These are phyloP conservation scores for Salmo trutta DNA, from an alignment of 2,797 vertebrate species.

Conservation along the genomic window DNA sequence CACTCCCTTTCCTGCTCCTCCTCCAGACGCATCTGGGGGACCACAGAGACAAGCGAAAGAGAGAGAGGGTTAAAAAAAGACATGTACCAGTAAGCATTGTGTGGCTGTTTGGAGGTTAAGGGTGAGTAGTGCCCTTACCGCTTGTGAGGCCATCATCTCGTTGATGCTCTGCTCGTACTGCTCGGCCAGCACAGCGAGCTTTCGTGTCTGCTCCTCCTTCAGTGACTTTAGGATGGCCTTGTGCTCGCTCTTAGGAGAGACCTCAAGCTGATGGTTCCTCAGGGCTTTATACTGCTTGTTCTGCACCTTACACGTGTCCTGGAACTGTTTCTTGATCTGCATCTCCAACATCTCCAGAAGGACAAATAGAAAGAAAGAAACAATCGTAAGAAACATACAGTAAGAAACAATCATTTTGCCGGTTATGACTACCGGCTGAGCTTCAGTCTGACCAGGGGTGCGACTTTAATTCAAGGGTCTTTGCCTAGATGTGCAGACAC, in stretches of 20 bases:
- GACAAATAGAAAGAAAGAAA: slow-evolving; percentile 6
- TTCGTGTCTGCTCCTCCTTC: slow-evolving; percentile 93
- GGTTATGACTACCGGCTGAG: background rate
- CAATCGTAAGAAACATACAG: background rate
- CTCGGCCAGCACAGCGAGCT: slow-evolving; percentile 89
- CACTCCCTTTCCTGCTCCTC: slow-evolving; percentile 91
- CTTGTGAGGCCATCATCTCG: slow-evolving; percentile 98
- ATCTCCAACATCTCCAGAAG: slow-evolving; percentile 83
- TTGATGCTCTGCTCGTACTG: slow-evolving; percentile 99
- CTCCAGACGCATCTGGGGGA: slow-evolving; percentile 84
- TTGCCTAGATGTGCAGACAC: background rate
- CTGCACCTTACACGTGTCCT: slow-evolving; percentile 99
- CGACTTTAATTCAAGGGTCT: background rate
- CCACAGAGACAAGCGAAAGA: background rate
- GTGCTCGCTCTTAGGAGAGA: slow-evolving; percentile 97
- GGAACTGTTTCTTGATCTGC: slow-evolving; percentile 99
- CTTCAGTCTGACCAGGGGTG: background rate
- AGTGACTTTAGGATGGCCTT: slow-evolving; percentile 88
- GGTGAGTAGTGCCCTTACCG: slow-evolving; percentile 72
- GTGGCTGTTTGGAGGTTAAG: background rate
- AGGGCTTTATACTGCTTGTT: slow-evolving; percentile 99
- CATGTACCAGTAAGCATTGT: background rate
- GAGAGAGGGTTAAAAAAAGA: background rate
- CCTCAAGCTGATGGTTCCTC: slow-evolving; percentile 98
- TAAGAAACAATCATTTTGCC: background rate